These are phyloP conservation scores for Hemibagrus wyckioides DNA, from an alignment of 2,113 vertebrate species.

Conservation along the genomic window DNA sequence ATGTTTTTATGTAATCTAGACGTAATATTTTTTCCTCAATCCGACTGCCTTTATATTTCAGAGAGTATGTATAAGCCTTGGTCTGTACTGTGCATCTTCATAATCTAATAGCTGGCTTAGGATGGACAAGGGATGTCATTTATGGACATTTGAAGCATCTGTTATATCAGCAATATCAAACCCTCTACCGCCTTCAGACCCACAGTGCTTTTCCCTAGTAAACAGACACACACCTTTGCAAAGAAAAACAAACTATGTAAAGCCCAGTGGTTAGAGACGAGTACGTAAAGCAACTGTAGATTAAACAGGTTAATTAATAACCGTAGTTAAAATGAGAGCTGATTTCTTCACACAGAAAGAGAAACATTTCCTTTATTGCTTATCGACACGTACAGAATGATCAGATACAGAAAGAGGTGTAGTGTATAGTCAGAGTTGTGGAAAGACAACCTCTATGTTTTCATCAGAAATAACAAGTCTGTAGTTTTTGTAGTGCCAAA, in stretches of 20 bases:
- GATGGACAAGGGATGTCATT: not conserved
- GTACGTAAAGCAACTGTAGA: slow-evolving; percentile 74
- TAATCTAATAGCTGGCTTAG: not conserved
- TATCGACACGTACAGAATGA: not conserved
- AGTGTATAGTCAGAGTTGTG: not conserved
- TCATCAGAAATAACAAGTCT: not conserved
- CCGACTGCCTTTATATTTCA: too few relatives aligned
- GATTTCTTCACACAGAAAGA: not conserved
- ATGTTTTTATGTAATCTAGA: too few relatives aligned
- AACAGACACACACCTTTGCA: not conserved
- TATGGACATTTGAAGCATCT: not conserved
- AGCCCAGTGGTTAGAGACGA: slow-evolving; percentile 52
- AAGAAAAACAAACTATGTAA: slow-evolving; percentile 35
- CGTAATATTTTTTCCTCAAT: too few relatives aligned
- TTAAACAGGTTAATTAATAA: too few relatives aligned
- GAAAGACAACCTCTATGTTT: not conserved
- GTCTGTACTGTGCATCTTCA: not conserved
- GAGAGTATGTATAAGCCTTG: not conserved
- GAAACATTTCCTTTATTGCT: not conserved
- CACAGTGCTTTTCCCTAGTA: not conserved
- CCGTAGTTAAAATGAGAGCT: not conserved
- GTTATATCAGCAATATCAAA: not conserved
- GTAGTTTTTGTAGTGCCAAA: slow-evolving; percentile 1
- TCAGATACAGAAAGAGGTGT: not conserved
- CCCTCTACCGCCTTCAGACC: not conserved